phyloP scores from a whole-genome alignment of 2,888 invertebrate species.

The Cataglyphis livida region DNA sequence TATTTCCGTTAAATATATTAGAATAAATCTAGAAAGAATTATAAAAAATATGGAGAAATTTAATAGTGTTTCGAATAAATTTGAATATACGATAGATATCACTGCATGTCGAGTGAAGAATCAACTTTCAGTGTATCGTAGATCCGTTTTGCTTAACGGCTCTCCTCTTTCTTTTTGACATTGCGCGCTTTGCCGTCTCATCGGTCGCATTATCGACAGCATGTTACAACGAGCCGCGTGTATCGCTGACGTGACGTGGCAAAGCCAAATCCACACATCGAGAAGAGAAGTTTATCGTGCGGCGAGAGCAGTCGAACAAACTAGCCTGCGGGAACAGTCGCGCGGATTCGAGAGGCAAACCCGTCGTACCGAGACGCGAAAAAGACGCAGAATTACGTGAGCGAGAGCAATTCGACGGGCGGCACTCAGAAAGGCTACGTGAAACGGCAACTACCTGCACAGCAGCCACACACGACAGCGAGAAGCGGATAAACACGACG shows the following conservation, averaged over 20 bases:
- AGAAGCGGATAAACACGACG: conserved; percentile 63
- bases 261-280: conserved; percentile 34
- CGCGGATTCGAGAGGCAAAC: conserved; percentile 29
- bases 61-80: neutral
- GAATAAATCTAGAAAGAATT: neutral
- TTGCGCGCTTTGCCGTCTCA: neutral
- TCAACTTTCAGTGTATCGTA: neutral
- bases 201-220: conserved; percentile 30
- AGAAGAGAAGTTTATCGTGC: conserved; percentile 35
- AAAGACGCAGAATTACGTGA: conserved; percentile 30
- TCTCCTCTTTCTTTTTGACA: conserved; percentile 1
- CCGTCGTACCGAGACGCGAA: conserved; percentile 6
- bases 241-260: conserved; percentile 3
- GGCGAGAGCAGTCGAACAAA: conserved; percentile 31
- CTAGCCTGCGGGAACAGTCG: conserved; percentile 27
- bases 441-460: conserved; percentile 41
- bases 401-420: conserved; percentile 38
- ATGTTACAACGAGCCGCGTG: conserved; percentile 16
- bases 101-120: neutral
- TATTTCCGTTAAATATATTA: neutral
- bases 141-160: neutral
- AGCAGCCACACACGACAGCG: conserved; percentile 29
- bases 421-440: conserved; percentile 31
- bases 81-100: neutral
- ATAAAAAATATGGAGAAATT: neutral